phyloP scores from a whole-genome alignment of 1,140 invertebrate genomes.

The Cydia pomonella region DNA sequence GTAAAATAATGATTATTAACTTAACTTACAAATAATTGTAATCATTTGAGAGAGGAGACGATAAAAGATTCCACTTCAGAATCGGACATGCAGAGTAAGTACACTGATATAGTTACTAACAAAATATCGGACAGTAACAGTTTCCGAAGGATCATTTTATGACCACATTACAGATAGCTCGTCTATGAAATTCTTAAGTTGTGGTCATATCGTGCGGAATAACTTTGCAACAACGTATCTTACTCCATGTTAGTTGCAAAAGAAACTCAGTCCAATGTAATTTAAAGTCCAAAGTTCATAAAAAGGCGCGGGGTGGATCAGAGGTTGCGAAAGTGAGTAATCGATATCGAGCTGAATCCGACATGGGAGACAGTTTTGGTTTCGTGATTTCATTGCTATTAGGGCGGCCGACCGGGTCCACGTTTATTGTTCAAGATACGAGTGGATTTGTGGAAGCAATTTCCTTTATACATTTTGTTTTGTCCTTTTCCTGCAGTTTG shows the following conservation, averaged over 20 bases:
- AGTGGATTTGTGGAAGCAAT: slow-evolving; percentile 81
- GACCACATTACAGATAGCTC: slow-evolving; percentile 39
- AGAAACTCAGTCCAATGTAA: neutral
- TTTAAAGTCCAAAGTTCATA: neutral
- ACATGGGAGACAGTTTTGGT: slow-evolving; percentile 74
- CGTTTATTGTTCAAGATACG: slow-evolving; percentile 80
- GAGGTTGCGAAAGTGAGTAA: slow-evolving; percentile 18
- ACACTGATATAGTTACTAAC: neutral
- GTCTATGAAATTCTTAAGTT: slow-evolving; percentile 59
- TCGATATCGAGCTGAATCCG: slow-evolving; percentile 63
- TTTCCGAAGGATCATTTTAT: slow-evolving; percentile 28
- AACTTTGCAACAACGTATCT: neutral
- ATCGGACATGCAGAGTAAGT: neutral
- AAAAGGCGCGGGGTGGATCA: neutral
- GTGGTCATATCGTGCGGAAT: slow-evolving; percentile 60
- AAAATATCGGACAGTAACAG: slow-evolving; percentile 27
- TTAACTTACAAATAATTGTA: neutral
- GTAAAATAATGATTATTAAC: too few species aligned
- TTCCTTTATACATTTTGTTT: slow-evolving; percentile 81
- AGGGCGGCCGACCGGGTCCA: slow-evolving; percentile 71
- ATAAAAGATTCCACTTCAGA: neutral
- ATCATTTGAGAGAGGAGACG: neutral
- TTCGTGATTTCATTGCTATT: slow-evolving; percentile 80
- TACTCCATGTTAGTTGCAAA: neutral
- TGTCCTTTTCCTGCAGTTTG: slow-evolving; percentile 79